Percentiles rank a stretch among this genome's conserved stretches.
Evolutionary conservation across 2,797 vertebrate species (phyloP).

Genomic region (Pangasius djambal): DNA sequence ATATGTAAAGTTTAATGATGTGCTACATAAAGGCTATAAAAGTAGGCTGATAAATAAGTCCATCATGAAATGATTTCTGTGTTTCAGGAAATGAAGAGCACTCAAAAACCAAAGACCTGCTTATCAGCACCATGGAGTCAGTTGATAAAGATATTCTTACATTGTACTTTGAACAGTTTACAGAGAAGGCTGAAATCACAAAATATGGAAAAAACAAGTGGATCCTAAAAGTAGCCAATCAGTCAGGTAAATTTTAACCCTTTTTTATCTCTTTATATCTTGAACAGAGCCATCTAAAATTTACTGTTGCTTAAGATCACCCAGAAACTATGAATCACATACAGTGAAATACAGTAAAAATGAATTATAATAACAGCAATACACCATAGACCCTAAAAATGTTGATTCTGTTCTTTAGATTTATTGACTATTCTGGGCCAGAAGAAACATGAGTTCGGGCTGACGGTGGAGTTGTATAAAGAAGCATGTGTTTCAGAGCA

Average conservation of each 20-base stretch:
- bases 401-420: slow-evolving; percentile 48
- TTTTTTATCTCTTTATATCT: not conserved
- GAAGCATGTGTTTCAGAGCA: slow-evolving; percentile 27
- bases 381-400: not conserved
- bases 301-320: not conserved
- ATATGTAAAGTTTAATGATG: not conserved
- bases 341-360: not conserved
- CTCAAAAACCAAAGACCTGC: slow-evolving; percentile 11
- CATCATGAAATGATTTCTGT: not conserved
- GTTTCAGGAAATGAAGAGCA: slow-evolving; percentile 34
- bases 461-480: slow-evolving; percentile 54
- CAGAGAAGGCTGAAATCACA: slow-evolving; percentile 47
- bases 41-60: not conserved
- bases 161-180: slow-evolving; percentile 62
- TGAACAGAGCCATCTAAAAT: not conserved
- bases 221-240: slow-evolving; percentile 57
- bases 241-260: slow-evolving; percentile 50
- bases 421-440: slow-evolving; percentile 50
- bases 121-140: slow-evolving; percentile 22
- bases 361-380: not conserved
- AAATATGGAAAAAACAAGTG: slow-evolving; percentile 56
- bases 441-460: slow-evolving; percentile 49
- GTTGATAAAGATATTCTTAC: slow-evolving; percentile 47
- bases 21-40: not conserved
- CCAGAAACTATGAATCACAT: not conserved